phyloP scores from a whole-genome alignment of 1,140 invertebrate genomes.

The Cotesia vestalis region DNA sequence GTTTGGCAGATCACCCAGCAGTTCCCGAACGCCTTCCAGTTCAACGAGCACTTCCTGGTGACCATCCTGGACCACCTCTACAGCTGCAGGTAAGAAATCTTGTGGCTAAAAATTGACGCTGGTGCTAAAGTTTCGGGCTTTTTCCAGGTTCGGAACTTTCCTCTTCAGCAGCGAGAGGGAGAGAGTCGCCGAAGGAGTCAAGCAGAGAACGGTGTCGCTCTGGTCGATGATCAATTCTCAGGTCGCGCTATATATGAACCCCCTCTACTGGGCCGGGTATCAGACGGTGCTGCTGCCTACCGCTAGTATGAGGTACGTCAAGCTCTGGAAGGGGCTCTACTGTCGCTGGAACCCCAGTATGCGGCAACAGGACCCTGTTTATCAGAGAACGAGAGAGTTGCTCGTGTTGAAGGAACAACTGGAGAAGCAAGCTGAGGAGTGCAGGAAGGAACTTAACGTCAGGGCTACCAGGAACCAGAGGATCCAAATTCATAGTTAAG shows the following conservation, averaged over 20 bases:
- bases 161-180: constrained; percentile 90
- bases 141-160: constrained; percentile 96
- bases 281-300: constrained; percentile 83
- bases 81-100: constrained; percentile 75
- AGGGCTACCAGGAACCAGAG: constrained; percentile 51
- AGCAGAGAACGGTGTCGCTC: constrained; percentile 89
- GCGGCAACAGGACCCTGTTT: constrained; percentile 89
- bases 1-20: constrained; percentile 96
- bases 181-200: constrained; percentile 81
- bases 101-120: too few species aligned
- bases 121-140: too few species aligned
- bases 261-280: constrained; percentile 82
- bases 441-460: constrained; percentile 69
- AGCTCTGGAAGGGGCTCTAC: constrained; percentile 95
- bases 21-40: constrained; percentile 98
- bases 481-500: too few species aligned
- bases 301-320: constrained; percentile 85
- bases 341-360: constrained; percentile 97
- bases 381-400: constrained; percentile 86
- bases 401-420: constrained; percentile 85
- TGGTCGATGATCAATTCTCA: constrained; percentile 96
- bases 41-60: constrained; percentile 96
- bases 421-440: constrained; percentile 76
- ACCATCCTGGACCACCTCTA: constrained; percentile 97
- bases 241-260: constrained; percentile 89